phyloP scores from a whole-genome alignment of 2,888 invertebrate genomes.

The Calephelis perditalis region DNA sequence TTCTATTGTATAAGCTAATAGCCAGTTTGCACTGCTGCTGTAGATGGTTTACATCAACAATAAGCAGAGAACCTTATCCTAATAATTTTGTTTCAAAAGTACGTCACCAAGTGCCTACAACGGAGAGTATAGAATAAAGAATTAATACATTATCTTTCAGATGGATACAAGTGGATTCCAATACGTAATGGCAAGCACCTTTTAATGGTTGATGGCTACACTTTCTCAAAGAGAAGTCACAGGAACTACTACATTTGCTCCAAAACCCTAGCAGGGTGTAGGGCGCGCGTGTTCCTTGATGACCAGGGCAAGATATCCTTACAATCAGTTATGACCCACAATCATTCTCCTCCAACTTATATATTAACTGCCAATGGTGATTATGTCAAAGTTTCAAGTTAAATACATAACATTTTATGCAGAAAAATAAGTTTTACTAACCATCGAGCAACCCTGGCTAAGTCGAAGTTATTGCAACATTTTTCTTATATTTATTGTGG shows the following conservation, averaged over 20 bases:
- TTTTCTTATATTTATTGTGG: too few species aligned
- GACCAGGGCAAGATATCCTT: slow-evolving; percentile 6
- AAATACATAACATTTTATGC: neutral
- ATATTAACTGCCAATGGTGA: neutral
- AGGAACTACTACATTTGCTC: slow-evolving; percentile 6
- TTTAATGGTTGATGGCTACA: neutral
- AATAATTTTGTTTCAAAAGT: too few species aligned
- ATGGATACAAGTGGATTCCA: slow-evolving; percentile 2
- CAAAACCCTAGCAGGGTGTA: neutral
- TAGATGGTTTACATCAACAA: too few species aligned
- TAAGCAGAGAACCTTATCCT: too few species aligned
- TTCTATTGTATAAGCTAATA: too few species aligned
- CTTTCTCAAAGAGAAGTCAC: slow-evolving; percentile 2
- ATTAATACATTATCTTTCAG: neutral
- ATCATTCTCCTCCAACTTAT: neutral
- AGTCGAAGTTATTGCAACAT: too few species aligned
- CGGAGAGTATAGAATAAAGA: too few species aligned
- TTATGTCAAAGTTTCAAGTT: slow-evolving; percentile 1
- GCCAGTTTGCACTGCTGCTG: too few species aligned
- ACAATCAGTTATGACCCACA: slow-evolving; percentile 1
- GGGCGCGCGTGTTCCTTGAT: neutral
- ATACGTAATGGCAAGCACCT: slow-evolving; percentile 4
- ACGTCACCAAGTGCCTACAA: too few species aligned
- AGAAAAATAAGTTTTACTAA: too few species aligned
- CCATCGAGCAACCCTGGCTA: too few species aligned